Conservation (phyloP, 2,113 vertebrate genomes). For the Cichladusa arquata region DNA sequence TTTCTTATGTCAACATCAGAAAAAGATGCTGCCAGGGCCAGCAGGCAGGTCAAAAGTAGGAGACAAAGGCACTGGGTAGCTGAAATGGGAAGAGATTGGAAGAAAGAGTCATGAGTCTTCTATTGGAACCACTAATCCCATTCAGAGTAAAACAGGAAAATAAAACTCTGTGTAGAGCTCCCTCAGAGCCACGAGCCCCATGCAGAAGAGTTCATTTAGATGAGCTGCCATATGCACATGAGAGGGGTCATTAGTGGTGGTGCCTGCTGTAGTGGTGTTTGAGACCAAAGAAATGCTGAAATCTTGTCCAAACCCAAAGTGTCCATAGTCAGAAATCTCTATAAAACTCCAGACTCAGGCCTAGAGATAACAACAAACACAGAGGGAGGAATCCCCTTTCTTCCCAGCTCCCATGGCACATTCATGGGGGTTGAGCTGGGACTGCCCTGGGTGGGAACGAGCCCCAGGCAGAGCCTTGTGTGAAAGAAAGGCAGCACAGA, state of each 20-base stretch:
- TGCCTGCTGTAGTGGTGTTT: neutral
- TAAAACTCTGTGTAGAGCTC: neutral
- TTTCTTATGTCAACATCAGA: constrained; percentile 29
- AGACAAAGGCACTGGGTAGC: neutral
- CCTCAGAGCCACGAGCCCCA: neutral
- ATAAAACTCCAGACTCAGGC: fast-evolving
- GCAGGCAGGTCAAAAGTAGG: constrained; percentile 10
- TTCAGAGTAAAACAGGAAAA: neutral
- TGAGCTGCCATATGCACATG: neutral
- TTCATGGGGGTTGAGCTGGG: neutral
- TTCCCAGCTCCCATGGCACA: neutral
- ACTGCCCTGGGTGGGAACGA: neutral
- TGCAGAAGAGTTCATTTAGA: neutral
- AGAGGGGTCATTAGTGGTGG: neutral
- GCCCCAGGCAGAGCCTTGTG: neutral
- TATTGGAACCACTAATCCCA: neutral
- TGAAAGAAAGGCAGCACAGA: neutral
- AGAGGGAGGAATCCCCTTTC: neutral
- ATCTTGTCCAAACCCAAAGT: neutral
- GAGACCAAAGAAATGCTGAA: neutral
- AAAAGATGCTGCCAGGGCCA: constrained; percentile 2
- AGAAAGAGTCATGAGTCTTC: neutral
- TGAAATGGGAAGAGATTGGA: constrained; percentile 8
- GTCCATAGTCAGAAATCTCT: neutral
- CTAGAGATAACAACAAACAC: neutral